Conservation (phyloP, 2,888 invertebrate genomes). For the Sphinx pinastri region DNA sequence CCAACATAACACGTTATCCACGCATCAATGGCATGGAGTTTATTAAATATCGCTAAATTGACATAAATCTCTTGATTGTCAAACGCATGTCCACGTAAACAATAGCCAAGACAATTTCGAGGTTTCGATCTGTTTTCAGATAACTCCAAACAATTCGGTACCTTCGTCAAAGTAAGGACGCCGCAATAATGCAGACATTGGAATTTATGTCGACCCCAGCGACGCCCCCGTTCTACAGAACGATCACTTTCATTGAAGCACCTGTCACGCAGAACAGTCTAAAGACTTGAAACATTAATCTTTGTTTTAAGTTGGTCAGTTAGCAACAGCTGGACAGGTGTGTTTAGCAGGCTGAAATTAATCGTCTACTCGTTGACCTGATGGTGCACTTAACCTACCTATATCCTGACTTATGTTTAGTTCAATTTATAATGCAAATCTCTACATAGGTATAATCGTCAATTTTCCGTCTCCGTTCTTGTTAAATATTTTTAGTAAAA, state of each 20-base stretch:
- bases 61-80: slow-evolving; percentile 44
- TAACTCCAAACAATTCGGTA: slow-evolving; percentile 69
- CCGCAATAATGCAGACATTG: slow-evolving; percentile 70
- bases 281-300: slow-evolving; percentile 22
- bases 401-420: too few species aligned
- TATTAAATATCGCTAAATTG: slow-evolving; percentile 49
- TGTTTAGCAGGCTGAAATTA: too few species aligned
- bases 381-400: too few species aligned
- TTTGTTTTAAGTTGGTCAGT: neutral
- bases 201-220: slow-evolving; percentile 76
- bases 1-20: slow-evolving; percentile 23
- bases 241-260: slow-evolving; percentile 70
- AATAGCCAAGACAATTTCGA: slow-evolving; percentile 58
- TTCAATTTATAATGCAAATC: too few species aligned
- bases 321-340: neutral
- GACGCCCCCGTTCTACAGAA: slow-evolving; percentile 62
- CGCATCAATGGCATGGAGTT: slow-evolving; percentile 33
- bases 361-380: too few species aligned
- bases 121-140: slow-evolving; percentile 64
- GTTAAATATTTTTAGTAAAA: too few species aligned
- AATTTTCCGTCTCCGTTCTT: too few species aligned
- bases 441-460: too few species aligned
- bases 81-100: slow-evolving; percentile 53
- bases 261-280: slow-evolving; percentile 67
- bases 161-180: slow-evolving; percentile 77